Conservation (phyloP, 2,797 vertebrate species). For the Typhlichthys eigenmanni region DNA sequence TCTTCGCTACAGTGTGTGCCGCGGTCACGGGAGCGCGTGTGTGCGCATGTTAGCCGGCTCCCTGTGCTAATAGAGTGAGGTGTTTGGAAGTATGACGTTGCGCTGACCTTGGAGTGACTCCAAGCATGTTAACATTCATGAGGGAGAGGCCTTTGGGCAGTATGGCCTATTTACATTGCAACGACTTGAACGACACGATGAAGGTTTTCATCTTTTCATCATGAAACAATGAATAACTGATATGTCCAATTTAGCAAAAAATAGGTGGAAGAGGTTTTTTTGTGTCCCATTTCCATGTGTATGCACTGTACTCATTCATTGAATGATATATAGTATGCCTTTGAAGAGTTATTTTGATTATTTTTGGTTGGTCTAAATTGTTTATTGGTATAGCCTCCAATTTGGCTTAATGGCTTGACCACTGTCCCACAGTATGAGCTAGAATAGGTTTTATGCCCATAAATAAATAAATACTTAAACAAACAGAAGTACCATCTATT, state of each 20-base stretch:
- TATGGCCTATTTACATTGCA: constrained; percentile 9
- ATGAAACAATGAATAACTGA: not conserved
- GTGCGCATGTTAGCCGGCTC: constrained; percentile 33
- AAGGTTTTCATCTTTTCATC: constrained; percentile 2
- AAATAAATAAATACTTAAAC: not conserved
- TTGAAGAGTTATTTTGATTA: too few relatives aligned
- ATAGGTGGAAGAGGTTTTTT: not conserved
- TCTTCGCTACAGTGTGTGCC: not conserved
- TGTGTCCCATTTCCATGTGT: too few relatives aligned
- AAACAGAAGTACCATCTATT: not conserved
- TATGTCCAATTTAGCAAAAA: not conserved
- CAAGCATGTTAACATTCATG: constrained; percentile 24
- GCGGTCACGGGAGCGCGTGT: not conserved
- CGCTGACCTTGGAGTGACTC: constrained; percentile 38
- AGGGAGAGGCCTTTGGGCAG: not conserved
- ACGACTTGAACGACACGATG: not conserved
- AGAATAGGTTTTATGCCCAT: not conserved
- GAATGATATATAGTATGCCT: too few relatives aligned
- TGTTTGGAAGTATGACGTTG: constrained; percentile 29
- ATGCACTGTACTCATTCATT: too few relatives aligned
- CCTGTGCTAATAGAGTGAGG: constrained; percentile 18
- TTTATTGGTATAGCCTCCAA: not conserved
- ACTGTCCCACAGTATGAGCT: not conserved
- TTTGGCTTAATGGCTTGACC: not conserved
- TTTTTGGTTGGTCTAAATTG: too few relatives aligned